Conservation (phyloP, 2,888 invertebrate species). For the Xanthostigma xanthostigma region DNA sequence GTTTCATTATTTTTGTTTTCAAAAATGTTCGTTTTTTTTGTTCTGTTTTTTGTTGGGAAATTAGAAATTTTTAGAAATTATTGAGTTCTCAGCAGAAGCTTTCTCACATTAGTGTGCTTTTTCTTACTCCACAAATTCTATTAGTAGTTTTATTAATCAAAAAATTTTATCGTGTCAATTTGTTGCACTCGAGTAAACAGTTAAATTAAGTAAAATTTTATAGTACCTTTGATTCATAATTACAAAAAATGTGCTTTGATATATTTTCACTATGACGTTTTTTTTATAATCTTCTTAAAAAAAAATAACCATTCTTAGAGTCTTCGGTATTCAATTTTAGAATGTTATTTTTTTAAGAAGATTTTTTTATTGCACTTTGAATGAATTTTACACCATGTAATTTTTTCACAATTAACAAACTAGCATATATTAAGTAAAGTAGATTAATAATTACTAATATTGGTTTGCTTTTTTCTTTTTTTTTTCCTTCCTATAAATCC, state of each 20-base stretch:
- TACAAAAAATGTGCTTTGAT: constrained; percentile 1
- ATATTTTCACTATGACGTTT: neutral
- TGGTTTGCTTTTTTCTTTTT: constrained; percentile 6
- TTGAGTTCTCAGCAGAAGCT: no score
- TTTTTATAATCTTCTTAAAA: neutral
- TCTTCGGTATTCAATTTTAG: no score
- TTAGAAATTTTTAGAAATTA: no score
- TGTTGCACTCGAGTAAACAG: no score
- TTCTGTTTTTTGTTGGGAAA: no score
- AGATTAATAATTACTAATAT: constrained; percentile 8
- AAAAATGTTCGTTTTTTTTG: no score
- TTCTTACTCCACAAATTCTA: no score
- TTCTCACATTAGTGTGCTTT: no score
- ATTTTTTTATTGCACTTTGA: neutral
- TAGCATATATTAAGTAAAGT: neutral
- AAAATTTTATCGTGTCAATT: no score
- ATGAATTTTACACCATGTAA: neutral
- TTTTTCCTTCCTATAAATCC: constrained; percentile 2
- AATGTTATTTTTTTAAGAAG: neutral
- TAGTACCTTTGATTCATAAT: constrained; percentile 1
- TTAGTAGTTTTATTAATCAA: no score
- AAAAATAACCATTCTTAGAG: neutral
- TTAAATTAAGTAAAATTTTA: neutral
- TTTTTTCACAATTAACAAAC: neutral
- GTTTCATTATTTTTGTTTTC: no score